phyloP scores from a whole-genome alignment of 2,113 vertebrate genomes.

The Naja naja region DNA sequence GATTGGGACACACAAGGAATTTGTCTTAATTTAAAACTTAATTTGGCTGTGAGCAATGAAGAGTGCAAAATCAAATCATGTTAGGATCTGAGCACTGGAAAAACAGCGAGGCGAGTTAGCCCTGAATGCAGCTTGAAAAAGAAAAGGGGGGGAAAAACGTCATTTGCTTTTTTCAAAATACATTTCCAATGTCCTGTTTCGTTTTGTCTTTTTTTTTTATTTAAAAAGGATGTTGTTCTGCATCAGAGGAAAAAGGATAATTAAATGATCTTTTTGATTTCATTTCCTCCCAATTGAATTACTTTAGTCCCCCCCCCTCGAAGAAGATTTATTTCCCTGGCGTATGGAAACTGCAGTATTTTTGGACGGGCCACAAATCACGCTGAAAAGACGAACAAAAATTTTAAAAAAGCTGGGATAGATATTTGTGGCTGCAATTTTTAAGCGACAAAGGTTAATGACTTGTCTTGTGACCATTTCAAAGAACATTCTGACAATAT shows the following conservation, averaged over 20 bases:
- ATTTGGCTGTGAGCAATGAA: too few species aligned
- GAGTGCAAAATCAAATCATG: background rate
- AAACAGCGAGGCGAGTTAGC: background rate
- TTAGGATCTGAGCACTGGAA: background rate
- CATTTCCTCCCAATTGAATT: slow-evolving; percentile 19
- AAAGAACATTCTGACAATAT: background rate
- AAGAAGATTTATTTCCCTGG: background rate
- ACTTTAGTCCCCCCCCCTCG: background rate
- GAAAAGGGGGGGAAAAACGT: background rate
- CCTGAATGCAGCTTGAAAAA: background rate
- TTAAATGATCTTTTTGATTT: background rate
- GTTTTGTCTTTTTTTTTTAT: too few species aligned
- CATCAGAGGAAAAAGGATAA: background rate
- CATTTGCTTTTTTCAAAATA: background rate
- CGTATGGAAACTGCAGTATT: background rate
- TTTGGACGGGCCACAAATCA: background rate
- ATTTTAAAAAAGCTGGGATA: background rate
- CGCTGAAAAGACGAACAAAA: background rate
- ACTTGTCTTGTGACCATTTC: background rate
- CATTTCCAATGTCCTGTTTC: background rate
- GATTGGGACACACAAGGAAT: too few species aligned
- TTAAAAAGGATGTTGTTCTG: background rate
- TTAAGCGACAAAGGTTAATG: background rate
- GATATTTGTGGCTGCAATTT: background rate
- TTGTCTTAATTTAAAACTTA: too few species aligned